Percentiles rank a stretch among this genome's conserved stretches.
Conservation (phyloP, 2,888 invertebrate genomes). For the Lobophora halterata region DNA sequence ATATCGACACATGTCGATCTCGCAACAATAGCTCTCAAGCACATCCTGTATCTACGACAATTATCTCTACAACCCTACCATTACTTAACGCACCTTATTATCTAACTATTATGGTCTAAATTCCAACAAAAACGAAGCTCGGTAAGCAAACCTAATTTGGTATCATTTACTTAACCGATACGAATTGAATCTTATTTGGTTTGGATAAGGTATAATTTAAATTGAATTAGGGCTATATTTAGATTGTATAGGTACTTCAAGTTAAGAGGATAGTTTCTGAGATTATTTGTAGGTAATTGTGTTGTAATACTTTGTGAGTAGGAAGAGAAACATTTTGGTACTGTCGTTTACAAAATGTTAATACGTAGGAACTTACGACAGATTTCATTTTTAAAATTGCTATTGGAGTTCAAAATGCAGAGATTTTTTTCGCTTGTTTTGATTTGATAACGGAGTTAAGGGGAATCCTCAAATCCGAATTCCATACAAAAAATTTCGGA, state of each 20-base stretch:
- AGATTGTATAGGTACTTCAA: constrained; percentile 56
- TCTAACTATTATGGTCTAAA: constrained; percentile 30
- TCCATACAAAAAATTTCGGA: too few relatives aligned
- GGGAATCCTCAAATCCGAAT: too few relatives aligned
- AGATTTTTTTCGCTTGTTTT: too few relatives aligned
- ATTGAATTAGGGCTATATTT: constrained; percentile 5
- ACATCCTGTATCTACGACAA: constrained; percentile 54
- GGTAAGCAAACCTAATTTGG: constrained; percentile 21
- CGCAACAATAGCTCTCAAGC: constrained; percentile 56
- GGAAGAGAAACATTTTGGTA: constrained; percentile 31
- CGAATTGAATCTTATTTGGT: constrained; percentile 17
- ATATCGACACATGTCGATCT: constrained; percentile 72
- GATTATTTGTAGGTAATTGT: constrained; percentile 73
- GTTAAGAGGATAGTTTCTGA: constrained; percentile 64
- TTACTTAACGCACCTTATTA: constrained; percentile 26
- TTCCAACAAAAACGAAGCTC: constrained; percentile 23
- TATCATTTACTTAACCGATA: constrained; percentile 11
- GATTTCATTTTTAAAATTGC: too few relatives aligned
- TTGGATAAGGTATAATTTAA: constrained; percentile 19
- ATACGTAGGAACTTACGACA: too few relatives aligned
- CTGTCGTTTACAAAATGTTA: constrained; percentile 4
- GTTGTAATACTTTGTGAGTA: constrained; percentile 63
- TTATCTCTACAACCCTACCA: constrained; percentile 21
- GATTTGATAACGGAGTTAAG: too few relatives aligned
- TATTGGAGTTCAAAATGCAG: too few relatives aligned